A percentile compares a stretch with the other conserved stretches of the same genome.
Evolutionary conservation across 2,888 invertebrate genomes (phyloP).

Genomic region (Polymixis lichenea): DNA sequence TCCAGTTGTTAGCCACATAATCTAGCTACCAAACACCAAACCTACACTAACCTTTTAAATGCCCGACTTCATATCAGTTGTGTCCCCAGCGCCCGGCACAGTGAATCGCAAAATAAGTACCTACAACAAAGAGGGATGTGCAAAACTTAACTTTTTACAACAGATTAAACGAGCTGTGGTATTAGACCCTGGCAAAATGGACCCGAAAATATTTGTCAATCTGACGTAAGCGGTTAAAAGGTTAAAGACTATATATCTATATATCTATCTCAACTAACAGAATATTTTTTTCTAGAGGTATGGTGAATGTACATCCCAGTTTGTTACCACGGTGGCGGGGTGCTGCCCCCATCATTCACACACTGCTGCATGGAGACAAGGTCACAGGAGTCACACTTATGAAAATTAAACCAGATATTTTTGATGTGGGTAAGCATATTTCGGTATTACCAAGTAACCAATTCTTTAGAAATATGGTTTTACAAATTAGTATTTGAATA

Average conservation of each 20-base stretch:
- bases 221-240: too few relatives aligned
- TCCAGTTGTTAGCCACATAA: neutral
- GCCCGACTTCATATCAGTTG: too few relatives aligned
- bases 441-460: neutral
- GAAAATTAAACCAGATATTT: slow-evolving; percentile 95
- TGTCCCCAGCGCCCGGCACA: too few relatives aligned
- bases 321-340: slow-evolving; percentile 98
- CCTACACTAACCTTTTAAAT: neutral
- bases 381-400: slow-evolving; percentile 96
- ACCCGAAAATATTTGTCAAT: too few relatives aligned
- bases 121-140: too few relatives aligned
- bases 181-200: too few relatives aligned
- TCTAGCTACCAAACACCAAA: too few relatives aligned
- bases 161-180: too few relatives aligned
- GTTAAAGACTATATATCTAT: too few relatives aligned
- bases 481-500: neutral
- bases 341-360: slow-evolving; percentile 97
- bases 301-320: slow-evolving; percentile 98
- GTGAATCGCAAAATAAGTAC: too few relatives aligned
- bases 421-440: slow-evolving; percentile 93
- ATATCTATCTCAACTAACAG: neutral
- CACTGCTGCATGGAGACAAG: slow-evolving; percentile 95
- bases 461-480: neutral
- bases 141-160: too few relatives aligned
- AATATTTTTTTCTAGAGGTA: slow-evolving; percentile 91